These are phyloP conservation scores for Ferdinandea cuprea DNA, from an alignment of 2,888 invertebrate species.

Conservation along the genomic window DNA sequence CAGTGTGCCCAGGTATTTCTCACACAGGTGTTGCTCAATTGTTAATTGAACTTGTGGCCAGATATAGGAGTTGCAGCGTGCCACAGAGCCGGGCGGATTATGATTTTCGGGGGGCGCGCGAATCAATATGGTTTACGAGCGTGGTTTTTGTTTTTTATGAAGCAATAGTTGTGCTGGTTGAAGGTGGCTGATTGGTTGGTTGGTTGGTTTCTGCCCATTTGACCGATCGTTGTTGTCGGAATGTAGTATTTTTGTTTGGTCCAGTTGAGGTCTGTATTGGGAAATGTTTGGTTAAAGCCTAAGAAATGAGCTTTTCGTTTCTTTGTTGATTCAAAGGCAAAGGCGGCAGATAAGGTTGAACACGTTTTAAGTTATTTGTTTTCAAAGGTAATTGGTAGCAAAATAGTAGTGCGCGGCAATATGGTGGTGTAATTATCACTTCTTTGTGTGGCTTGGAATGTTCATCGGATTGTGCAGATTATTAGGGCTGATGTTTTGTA, in stretches of 20 bases:
- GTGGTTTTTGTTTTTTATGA: slow-evolving; percentile 14
- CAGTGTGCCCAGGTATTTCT: slow-evolving; percentile 33
- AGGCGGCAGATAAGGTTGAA: slow-evolving; percentile 32
- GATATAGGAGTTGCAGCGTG: slow-evolving; percentile 4
- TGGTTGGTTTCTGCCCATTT: background rate
- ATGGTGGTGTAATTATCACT: slow-evolving; percentile 37
- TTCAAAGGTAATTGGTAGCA: slow-evolving; percentile 1
- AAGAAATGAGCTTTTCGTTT: slow-evolving; percentile 14
- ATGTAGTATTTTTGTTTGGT: slow-evolving; percentile 39
- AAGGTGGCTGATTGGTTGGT: too few relatives aligned
- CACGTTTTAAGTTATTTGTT: slow-evolving; percentile 31
- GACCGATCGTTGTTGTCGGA: slow-evolving; percentile 30
- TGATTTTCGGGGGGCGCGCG: slow-evolving; percentile 44
- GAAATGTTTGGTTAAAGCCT: slow-evolving; percentile 32
- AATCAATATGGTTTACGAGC: slow-evolving; percentile 41
- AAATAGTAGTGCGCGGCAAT: background rate
- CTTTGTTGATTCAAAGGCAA: slow-evolving; percentile 22
- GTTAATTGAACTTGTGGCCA: slow-evolving; percentile 48
- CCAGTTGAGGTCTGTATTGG: slow-evolving; percentile 40
- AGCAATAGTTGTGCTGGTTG: background rate
- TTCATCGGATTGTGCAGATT: slow-evolving; percentile 2
- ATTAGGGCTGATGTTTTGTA: slow-evolving; percentile 2
- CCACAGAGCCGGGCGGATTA: slow-evolving; percentile 33
- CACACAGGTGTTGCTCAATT: slow-evolving; percentile 65
- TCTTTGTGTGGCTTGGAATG: slow-evolving; percentile 25